Base-by-base conservation (phyloP, 37 sponge, comb jelly and placozoan species). In the Theonella swinhoei region DNA sequence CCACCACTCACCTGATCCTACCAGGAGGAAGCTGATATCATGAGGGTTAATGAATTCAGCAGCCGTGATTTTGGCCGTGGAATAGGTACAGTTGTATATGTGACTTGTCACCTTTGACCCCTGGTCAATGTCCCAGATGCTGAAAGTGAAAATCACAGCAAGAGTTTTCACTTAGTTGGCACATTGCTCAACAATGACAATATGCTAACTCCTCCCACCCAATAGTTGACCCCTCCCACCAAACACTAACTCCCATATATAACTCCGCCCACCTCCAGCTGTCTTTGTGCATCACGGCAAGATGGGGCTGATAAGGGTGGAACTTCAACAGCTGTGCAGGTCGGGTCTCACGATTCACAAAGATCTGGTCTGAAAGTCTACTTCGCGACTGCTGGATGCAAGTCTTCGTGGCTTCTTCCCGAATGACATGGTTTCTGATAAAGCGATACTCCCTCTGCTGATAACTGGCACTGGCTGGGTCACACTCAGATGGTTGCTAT, bases 11-110 rank as follows among this genome's bases (percentile, higher is more conserved):
- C 96, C 94, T 67, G 89, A 82, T 40, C 96, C 96, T 70, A 86
- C 85, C 65, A 96, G 72, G 4, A 96, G 85, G 69, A 93, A 90
- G 17, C 91, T 79, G 67, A 90, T 68, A 76, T 96, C 94, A 29
- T 96, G 96, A 64, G 93, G 80, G 74, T 96, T 96, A 32, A 93
- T 70, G 80, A 83, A 92, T 64, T 96, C 94, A 1, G 82, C 79
- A 0, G 93, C 82, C 0, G 94, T 93, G 23, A 90, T 85, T 47
- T 90, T 85, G 0, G 62, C 86, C 1, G 63, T 61, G 26, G 81
- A 72, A n/a, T 71, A 63, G n/a, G 47, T 37, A 23, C 61, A 38
- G 75, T 80, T 78, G 43, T 72, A 38, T 39, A 75, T 82, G 39
- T 40, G 66, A 1, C 70, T 47, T n/a, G 26, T 42, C 58, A 86